phyloP scores from a whole-genome alignment of 1,140 invertebrate species.

The Magallana angulata region DNA sequence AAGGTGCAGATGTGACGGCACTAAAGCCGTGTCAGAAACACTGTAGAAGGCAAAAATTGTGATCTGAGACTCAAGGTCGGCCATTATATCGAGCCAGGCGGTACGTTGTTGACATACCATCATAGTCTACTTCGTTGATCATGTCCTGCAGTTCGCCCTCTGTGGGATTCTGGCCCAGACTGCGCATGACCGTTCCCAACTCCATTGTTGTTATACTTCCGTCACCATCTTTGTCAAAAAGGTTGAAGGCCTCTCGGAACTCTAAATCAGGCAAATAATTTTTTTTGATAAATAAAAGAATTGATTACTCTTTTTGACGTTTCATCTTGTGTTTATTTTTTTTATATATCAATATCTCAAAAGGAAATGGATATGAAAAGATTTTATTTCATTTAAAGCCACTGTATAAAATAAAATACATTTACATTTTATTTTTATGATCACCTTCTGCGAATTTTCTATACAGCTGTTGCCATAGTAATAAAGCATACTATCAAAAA shows the following conservation, averaged over 20 bases:
- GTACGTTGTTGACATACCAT: conserved; percentile 84
- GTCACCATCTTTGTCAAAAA: conserved; percentile 98
- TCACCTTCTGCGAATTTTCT: too few relatives aligned
- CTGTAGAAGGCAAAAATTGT: too few relatives aligned
- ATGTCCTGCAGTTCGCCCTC: conserved; percentile 95
- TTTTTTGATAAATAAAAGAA: too few relatives aligned
- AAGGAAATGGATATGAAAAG: too few relatives aligned
- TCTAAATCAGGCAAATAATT: conserved; percentile 80
- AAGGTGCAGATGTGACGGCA: not conserved
- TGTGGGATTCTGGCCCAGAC: conserved; percentile 92
- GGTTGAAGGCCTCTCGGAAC: conserved; percentile 98
- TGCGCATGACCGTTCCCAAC: conserved; percentile 88
- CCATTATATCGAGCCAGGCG: too few relatives aligned
- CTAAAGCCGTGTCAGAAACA: not conserved
- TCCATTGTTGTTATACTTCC: conserved; percentile 83
- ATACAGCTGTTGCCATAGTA: too few relatives aligned
- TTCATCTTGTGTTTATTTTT: not conserved
- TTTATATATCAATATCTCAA: too few relatives aligned
- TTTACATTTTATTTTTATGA: too few relatives aligned
- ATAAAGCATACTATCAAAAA: too few relatives aligned
- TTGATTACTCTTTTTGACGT: not conserved
- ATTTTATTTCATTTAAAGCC: too few relatives aligned
- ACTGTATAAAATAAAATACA: too few relatives aligned
- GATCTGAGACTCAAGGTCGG: too few relatives aligned
- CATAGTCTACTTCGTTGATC: conserved; percentile 94